phyloP scores from a whole-genome alignment of 2,113 vertebrate genomes.

The Edolisoma coerulescens region DNA sequence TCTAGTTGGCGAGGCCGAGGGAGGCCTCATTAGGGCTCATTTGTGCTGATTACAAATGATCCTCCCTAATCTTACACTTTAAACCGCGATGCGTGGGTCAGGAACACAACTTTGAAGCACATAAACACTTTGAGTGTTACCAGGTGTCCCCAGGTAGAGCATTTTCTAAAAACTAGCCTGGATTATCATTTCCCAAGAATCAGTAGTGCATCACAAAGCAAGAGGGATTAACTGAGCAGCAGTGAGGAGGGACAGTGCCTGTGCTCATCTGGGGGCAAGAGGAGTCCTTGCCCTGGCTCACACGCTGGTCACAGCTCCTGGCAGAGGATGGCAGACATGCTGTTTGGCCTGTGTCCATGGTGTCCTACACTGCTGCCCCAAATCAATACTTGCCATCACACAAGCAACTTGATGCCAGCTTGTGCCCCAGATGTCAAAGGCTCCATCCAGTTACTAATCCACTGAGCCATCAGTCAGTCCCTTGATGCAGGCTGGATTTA shows the following conservation, averaged over 20 bases:
- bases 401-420: background rate
- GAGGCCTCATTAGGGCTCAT: background rate
- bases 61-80: background rate
- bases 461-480: background rate
- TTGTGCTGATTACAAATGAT: background rate
- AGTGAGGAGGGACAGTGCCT: background rate
- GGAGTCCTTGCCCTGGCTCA: background rate
- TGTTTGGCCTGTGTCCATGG: rapidly evolving
- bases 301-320: background rate
- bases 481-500: background rate
- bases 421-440: background rate
- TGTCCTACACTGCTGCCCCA: background rate
- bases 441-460: slow-evolving; percentile 11
- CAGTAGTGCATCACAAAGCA: background rate
- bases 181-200: background rate
- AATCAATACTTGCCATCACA: background rate
- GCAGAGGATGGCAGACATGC: background rate
- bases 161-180: background rate
- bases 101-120: background rate
- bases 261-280: background rate
- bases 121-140: background rate
- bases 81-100: background rate
- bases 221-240: background rate
- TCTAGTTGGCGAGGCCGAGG: background rate
- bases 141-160: background rate